Conservation (phyloP, 2,888 invertebrate species). For the Fragum whitleyi region DNA sequence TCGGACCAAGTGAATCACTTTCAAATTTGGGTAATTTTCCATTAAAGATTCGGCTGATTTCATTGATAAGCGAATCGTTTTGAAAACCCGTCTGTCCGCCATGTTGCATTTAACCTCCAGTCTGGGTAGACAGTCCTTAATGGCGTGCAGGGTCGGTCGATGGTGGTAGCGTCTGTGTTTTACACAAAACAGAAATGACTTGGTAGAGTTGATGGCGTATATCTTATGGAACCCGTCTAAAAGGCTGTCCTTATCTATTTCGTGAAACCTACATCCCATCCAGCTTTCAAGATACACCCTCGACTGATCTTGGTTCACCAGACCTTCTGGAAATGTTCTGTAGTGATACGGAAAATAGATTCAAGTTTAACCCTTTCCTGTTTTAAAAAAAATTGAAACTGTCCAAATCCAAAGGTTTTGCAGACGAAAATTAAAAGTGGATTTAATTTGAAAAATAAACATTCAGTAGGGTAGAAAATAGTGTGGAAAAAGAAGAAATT, state of each 20-base stretch:
- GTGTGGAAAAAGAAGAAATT: no score
- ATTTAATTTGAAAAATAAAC: no score
- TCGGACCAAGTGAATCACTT: constrained; percentile 55
- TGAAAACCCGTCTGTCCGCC: constrained; percentile 31
- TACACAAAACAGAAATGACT: constrained; percentile 3
- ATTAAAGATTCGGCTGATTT: constrained; percentile 33
- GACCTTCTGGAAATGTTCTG: constrained; percentile 6
- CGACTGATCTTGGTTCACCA: neutral
- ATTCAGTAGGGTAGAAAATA: no score
- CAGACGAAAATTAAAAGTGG: no score
- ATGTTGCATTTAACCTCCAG: constrained; percentile 4
- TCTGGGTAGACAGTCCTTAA: constrained; percentile 18
- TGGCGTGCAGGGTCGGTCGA: neutral
- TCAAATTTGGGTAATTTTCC: constrained; percentile 44
- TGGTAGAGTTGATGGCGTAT: neutral
- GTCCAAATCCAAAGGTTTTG: no score
- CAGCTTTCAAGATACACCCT: neutral
- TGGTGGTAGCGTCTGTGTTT: neutral
- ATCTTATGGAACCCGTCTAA: neutral
- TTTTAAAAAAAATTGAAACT: no score
- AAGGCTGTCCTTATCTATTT: constrained; percentile 5
- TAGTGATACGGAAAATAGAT: neutral
- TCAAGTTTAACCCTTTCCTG: no score
- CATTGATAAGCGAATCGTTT: constrained; percentile 56
- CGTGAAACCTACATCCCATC: neutral